Conservation (phyloP, 2,888 invertebrate genomes). For the Oscheius sp. region DNA sequence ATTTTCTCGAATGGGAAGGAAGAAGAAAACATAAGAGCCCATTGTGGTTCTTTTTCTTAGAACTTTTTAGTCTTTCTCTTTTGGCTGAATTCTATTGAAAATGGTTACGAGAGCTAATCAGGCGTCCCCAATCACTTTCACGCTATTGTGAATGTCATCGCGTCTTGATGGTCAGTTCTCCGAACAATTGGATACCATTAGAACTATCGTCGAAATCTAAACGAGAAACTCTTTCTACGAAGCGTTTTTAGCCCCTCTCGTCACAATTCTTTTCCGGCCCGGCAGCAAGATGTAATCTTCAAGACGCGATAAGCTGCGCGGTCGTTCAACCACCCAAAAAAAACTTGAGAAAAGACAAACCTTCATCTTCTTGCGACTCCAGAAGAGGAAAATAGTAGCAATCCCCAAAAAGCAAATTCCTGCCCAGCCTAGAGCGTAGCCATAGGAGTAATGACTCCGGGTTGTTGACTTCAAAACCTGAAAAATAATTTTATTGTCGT, state of each 20-base stretch:
- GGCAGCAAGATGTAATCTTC: background rate
- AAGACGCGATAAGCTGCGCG: background rate
- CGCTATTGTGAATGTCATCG: background rate
- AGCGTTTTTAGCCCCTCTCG: background rate
- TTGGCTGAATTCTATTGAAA: background rate
- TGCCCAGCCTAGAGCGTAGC: slow-evolving; percentile 95
- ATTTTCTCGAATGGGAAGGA: slow-evolving; percentile 2
- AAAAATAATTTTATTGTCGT: background rate
- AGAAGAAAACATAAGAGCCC: slow-evolving; percentile 11
- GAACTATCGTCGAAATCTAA: background rate
- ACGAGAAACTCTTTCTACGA: background rate
- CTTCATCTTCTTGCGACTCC: slow-evolving; percentile 61
- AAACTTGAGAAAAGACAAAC: slow-evolving; percentile 36
- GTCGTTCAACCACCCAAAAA: background rate
- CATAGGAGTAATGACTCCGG: slow-evolving; percentile 84
- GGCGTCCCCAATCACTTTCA: background rate
- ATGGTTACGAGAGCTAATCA: slow-evolving; percentile 15
- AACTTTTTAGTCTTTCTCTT: background rate
- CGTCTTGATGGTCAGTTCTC: background rate
- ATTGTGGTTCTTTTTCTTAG: background rate
- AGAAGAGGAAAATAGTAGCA: slow-evolving; percentile 61
- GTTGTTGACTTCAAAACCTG: slow-evolving; percentile 64
- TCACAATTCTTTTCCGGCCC: background rate
- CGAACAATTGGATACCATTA: background rate
- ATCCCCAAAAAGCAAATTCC: slow-evolving; percentile 90